Percentiles rank a stretch among this genome's conserved stretches.
Conservation (phyloP, 2,797 vertebrate species). For the Botia almorhae region DNA sequence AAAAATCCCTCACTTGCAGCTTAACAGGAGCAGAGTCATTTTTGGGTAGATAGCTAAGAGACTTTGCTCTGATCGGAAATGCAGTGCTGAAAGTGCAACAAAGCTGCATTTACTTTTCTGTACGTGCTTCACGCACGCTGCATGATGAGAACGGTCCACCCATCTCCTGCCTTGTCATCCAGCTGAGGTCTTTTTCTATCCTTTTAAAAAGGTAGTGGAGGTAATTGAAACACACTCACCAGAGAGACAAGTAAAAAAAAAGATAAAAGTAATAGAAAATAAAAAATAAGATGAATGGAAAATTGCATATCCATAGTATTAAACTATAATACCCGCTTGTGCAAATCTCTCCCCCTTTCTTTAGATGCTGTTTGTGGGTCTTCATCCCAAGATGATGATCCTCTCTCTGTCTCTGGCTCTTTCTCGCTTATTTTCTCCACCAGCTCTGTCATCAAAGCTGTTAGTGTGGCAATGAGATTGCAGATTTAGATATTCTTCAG, state of each 20-base stretch:
- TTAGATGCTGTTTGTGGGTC: conserved; percentile 51
- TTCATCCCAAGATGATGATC: conserved; percentile 26
- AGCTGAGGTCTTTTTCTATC: conserved; percentile 68
- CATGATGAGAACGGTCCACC: conserved; percentile 38
- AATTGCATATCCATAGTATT: conserved; percentile 65
- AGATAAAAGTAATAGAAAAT: conserved; percentile 50
- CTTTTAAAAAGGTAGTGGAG: conserved; percentile 65
- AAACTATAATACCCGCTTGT: conserved; percentile 73
- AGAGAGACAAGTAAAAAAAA: conserved; percentile 68
- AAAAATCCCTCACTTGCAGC: conserved; percentile 38
- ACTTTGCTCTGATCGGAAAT: conserved; percentile 24
- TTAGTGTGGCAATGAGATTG: conserved; percentile 28
- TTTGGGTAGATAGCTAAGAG: background rate
- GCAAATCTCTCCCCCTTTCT: conserved; percentile 71
- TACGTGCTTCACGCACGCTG: conserved; percentile 47
- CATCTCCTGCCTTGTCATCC: conserved; percentile 71
- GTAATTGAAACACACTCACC: conserved; percentile 74
- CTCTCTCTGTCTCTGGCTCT: background rate
- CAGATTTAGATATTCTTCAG: conserved; percentile 32
- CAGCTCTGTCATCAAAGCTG: conserved; percentile 36
- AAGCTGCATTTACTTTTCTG: background rate
- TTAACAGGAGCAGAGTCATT: conserved; percentile 19
- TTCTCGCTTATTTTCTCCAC: conserved; percentile 18
- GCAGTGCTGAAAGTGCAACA: conserved; percentile 2
- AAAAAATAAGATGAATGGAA: conserved; percentile 38